Evolutionary conservation across 2,113 vertebrate species (phyloP).

Genomic region (Malurus elegans): DNA sequence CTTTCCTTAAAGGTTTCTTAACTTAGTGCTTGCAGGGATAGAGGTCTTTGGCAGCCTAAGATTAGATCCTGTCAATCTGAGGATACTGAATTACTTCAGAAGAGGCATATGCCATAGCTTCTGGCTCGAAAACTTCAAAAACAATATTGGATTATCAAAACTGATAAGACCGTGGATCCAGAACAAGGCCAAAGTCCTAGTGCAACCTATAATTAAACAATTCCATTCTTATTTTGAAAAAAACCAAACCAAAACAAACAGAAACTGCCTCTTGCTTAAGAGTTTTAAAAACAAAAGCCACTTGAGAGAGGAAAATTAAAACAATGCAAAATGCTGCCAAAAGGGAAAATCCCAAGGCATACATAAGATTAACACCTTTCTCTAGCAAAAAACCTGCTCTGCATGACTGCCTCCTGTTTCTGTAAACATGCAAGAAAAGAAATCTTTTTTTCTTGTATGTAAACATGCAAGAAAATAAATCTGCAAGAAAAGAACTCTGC

Average conservation of each 20-base stretch:
- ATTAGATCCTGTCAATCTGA: neutral
- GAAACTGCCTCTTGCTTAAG: constrained; percentile 24
- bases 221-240: neutral
- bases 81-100: neutral
- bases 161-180: neutral
- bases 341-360: constrained; percentile 30
- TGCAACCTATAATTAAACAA: constrained; percentile 11
- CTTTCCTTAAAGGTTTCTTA: neutral
- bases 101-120: neutral
- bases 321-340: neutral
- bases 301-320: constrained; percentile 30
- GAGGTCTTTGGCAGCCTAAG: neutral
- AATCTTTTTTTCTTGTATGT: neutral
- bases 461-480: neutral
- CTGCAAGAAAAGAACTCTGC: neutral
- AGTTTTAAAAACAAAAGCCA: constrained; percentile 44
- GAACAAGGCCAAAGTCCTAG: neutral
- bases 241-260: constrained; percentile 18
- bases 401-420: neutral
- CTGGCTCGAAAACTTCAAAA: neutral
- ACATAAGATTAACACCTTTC: neutral
- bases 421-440: neutral
- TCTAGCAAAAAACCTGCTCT: constrained; percentile 16
- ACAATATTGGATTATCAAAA: neutral
- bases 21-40: neutral